Conservation (phyloP, 1,140 invertebrate genomes). For the Dreissena polymorpha region DNA sequence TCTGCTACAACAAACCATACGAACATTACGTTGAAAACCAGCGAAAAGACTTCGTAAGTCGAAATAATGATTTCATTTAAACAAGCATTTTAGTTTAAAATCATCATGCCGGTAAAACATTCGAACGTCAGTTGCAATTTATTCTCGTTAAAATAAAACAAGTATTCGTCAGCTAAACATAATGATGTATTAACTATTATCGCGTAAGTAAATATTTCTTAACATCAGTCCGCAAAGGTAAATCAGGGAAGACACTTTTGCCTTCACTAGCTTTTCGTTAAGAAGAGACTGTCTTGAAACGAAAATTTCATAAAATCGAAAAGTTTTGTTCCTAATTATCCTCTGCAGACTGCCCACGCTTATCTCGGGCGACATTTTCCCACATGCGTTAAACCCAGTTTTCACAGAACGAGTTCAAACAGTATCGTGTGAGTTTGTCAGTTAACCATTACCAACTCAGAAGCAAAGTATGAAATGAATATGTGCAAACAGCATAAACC, state of each 20-base stretch:
- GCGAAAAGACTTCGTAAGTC: constrained; percentile 56
- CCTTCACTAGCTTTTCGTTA: no score
- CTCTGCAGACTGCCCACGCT: no score
- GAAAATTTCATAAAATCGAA: no score
- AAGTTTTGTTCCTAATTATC: no score
- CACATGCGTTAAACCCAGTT: background rate
- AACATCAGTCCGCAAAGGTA: no score
- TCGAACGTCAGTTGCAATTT: background rate
- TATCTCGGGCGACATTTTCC: no score
- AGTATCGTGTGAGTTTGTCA: background rate
- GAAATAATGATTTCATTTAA: background rate
- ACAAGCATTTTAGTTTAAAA: background rate
- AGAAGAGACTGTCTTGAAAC: no score
- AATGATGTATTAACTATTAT: background rate
- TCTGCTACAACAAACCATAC: constrained; percentile 63
- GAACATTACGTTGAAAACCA: constrained; percentile 49
- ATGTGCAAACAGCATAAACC: no score
- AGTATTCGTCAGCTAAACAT: background rate
- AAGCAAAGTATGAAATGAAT: no score
- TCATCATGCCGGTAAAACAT: background rate
- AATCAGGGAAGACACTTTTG: no score
- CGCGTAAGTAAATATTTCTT: background rate
- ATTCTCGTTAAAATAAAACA: background rate
- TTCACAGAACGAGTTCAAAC: background rate
- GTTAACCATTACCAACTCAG: no score